A percentile compares a stretch with the other conserved stretches of the same genome.
Evolutionary conservation across 2,888 invertebrate species (phyloP).

Genomic region (Pollenia amentaria): DNA sequence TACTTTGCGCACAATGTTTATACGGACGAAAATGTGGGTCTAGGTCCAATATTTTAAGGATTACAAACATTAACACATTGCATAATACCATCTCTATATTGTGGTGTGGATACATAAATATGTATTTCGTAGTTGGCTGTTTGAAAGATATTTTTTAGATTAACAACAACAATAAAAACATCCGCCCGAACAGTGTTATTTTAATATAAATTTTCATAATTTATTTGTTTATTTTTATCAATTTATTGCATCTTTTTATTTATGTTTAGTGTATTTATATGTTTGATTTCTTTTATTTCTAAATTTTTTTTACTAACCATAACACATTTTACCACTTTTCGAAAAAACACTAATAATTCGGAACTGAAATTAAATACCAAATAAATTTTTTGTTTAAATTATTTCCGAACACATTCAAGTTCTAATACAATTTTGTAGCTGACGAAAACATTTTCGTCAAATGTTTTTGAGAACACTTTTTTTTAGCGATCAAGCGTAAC

Average conservation of each 20-base stretch:
- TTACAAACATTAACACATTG: too few species aligned
- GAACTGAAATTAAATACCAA: slow-evolving; percentile 20
- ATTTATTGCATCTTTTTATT: slow-evolving; percentile 23
- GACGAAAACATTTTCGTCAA: slow-evolving; percentile 38
- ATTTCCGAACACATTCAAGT: neutral
- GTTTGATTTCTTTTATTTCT: neutral
- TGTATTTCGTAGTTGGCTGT: slow-evolving; percentile 9
- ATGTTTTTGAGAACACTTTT: slow-evolving; percentile 1
- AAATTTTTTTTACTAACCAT: slow-evolving; percentile 57
- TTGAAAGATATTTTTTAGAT: neutral
- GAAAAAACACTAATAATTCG: slow-evolving; percentile 25
- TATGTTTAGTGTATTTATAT: neutral
- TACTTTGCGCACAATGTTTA: too few species aligned
- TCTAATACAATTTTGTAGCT: slow-evolving; percentile 5
- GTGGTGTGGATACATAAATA: neutral
- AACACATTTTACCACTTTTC: slow-evolving; percentile 56
- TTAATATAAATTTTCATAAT: slow-evolving; percentile 15
- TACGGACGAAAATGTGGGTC: too few species aligned
- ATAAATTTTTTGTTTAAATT: slow-evolving; percentile 6
- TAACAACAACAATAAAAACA: slow-evolving; percentile 53
- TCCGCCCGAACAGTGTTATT: slow-evolving; percentile 25
- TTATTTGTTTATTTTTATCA: slow-evolving; percentile 34
- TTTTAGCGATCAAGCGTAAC: slow-evolving; percentile 24
- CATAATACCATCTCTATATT: too few species aligned
- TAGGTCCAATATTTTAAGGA: too few species aligned